These are phyloP conservation scores for Leptinotarsa undecemlineata DNA, from an alignment of 1,140 invertebrate species.

Conservation along the genomic window DNA sequence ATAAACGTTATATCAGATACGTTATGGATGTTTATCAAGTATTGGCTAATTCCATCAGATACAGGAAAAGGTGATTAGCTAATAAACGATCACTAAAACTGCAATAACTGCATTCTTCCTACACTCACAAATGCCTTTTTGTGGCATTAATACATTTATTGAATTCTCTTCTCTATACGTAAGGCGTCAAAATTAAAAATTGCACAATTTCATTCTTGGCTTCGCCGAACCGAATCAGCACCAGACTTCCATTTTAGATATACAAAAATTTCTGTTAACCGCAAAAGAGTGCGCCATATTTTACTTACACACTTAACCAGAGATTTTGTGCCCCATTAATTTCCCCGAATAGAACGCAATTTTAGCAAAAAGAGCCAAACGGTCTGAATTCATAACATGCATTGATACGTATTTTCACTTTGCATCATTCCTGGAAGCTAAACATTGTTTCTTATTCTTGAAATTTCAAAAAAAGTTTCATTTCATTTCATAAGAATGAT, in stretches of 20 bases:
- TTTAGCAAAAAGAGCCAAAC: neutral
- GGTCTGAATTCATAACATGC: neutral
- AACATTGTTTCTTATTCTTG: too few species aligned
- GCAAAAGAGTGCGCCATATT: neutral
- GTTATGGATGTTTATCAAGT: too few species aligned
- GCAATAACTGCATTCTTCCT: too few species aligned
- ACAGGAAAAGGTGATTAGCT: too few species aligned
- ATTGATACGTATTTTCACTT: too few species aligned
- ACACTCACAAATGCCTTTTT: neutral
- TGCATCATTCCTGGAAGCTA: too few species aligned
- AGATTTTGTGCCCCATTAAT: neutral
- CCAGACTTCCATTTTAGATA: neutral
- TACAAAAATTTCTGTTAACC: neutral
- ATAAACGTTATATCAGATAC: too few species aligned
- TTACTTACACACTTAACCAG: neutral
- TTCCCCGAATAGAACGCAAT: neutral
- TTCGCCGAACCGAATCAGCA: neutral
- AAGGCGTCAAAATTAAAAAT: neutral
- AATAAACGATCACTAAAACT: too few species aligned
- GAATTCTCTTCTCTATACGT: neutral
- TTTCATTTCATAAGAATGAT: too few species aligned
- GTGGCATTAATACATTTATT: neutral
- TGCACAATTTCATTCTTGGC: neutral
- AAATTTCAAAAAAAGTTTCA: too few species aligned
- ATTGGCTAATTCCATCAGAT: too few species aligned